Conservation (phyloP, 2,888 invertebrate genomes). For the Trachelus tabidus region DNA sequence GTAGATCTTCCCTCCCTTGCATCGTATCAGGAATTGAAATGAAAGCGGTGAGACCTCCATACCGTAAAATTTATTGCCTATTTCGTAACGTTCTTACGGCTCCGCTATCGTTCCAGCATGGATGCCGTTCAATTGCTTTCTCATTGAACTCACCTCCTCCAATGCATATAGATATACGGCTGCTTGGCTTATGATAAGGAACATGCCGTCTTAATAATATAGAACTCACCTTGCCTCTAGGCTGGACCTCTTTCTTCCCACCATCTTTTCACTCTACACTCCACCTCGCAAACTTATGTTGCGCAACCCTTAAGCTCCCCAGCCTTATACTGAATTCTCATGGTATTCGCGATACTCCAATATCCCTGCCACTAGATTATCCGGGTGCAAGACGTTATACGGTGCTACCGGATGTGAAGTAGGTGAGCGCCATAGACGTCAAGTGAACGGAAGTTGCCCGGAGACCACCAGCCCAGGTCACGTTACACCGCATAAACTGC, state of each 20-base stretch:
- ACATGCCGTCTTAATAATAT: not conserved
- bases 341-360: not conserved
- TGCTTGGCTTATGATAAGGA: not conserved
- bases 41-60: not conserved
- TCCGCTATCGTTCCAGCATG: not conserved
- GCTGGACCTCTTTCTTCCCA: not conserved
- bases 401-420: constrained; percentile 12
- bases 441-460: constrained; percentile 13
- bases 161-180: not conserved
- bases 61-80: not conserved
- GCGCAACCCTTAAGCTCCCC: not conserved
- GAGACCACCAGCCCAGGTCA: constrained; percentile 18
- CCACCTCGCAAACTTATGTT: not conserved
- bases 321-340: not conserved
- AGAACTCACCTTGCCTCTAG: not conserved
- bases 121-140: not conserved
- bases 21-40: not conserved
- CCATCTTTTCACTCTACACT: not conserved
- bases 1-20: not conserved
- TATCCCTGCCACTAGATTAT: not conserved
- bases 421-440: constrained; percentile 7
- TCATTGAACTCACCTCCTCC: not conserved
- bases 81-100: not conserved
- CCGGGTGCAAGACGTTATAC: not conserved
- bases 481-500: constrained; percentile 36